These are phyloP conservation scores for Caenorhabditis afra DNA, from an alignment of 2,888 invertebrate genomes.

Conservation along the genomic window DNA sequence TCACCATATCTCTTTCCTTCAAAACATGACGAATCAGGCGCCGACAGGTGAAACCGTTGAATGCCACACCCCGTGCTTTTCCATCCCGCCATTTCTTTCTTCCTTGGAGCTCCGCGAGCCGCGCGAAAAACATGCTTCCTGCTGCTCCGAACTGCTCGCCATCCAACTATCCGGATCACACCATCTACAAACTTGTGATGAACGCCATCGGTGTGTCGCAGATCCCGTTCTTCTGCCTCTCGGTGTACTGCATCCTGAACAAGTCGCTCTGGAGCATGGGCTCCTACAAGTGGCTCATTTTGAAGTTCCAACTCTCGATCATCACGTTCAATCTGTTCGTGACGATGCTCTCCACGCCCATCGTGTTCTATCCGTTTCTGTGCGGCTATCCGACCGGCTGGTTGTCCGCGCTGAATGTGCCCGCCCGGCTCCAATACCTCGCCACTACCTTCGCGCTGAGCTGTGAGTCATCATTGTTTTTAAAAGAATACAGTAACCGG, in stretches of 20 bases:
- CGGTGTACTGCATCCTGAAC: conserved; percentile 35
- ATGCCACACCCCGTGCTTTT: too few species aligned
- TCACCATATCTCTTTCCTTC: too few species aligned
- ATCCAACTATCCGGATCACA: background rate
- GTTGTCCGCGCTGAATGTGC: conserved; percentile 5
- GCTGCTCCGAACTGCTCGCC: too few species aligned
- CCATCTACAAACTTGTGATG: conserved; percentile 12
- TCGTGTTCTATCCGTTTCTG: conserved; percentile 40
- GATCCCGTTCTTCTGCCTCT: conserved; percentile 29
- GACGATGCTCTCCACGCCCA: conserved; percentile 33
- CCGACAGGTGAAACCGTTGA: too few species aligned
- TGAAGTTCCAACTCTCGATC: conserved; percentile 34
- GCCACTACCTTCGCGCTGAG: conserved; percentile 15
- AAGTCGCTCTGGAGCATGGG: conserved; percentile 43
- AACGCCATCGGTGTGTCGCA: conserved; percentile 19
- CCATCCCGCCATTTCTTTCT: too few species aligned
- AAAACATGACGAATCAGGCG: too few species aligned
- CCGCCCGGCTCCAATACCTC: conserved; percentile 27
- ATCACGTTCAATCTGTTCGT: conserved; percentile 33
- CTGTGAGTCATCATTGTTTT: conserved; percentile 24
- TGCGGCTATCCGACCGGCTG: conserved; percentile 37
- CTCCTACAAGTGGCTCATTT: conserved; percentile 40
- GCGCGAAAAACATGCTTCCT: too few species aligned
- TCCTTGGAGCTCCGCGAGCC: too few species aligned
- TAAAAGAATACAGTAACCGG: too few species aligned